Evolutionary conservation across 2,113 vertebrate genomes (phyloP), one percentile per base, ranked within the genome.

Genomic region (Conger conger): DNA sequence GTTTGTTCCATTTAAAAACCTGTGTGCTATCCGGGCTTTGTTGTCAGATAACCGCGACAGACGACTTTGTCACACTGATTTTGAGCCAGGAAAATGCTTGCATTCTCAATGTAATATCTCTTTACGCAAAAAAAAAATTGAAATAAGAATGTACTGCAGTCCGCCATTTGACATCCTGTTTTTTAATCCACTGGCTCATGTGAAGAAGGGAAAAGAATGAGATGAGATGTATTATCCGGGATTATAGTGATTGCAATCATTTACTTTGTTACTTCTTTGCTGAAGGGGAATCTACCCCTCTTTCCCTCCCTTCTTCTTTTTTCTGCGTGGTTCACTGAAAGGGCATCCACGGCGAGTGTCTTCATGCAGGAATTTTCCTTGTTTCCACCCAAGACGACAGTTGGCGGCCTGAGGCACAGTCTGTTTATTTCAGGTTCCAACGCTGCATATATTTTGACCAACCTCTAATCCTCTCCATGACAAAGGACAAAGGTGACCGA

Each of bases 361-460:
- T 93, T 91, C 88, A 92, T 89, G 90, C 90, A 82, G 93, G 94
- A 94, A 93, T 94, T 95, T 93, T 93, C 93, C 94, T 95, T 91
- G 90, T 94, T 91, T 91, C 93, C 95, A 96, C 93, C 89, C 92
- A 94, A 93, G 91, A 82, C 87, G 86, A 93, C 92, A 92, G 92
- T 91, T 89, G 89, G 90, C 90, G 91, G 92, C 92, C 93, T 89
- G 90, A 86, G 94, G 93, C 89, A 90, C 89, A 92, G 89, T 91
- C 88, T 63, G 88, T 87, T 50, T 86, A 45, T 86, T 90, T 93
- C 93, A 30, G 91, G 92, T 91, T 95, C 93, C 89, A 85, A 89
- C 91, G 91, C 63, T 4, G 37, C 76, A 37, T 88, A 92, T 93
- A 89, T 91, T 93, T 93, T 93, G 91, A 93, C 91, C 91, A 89